These are phyloP conservation scores for Trissoscelio sp. DNA, from an alignment of 2,888 invertebrate species.

Conservation along the genomic window DNA sequence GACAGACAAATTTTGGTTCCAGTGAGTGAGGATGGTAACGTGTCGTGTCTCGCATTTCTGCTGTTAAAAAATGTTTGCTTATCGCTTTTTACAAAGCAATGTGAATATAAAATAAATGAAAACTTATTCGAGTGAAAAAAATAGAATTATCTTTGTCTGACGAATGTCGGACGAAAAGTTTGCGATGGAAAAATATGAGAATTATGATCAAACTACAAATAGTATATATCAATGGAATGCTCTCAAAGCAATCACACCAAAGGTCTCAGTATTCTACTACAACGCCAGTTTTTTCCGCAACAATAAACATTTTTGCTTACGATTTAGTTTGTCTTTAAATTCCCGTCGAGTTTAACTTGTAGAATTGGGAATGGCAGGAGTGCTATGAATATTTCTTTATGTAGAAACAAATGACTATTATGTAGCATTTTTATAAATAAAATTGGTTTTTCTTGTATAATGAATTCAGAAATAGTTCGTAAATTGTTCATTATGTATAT, in stretches of 20 bases:
- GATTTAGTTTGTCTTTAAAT: slow-evolving; percentile 15
- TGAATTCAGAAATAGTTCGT: background rate
- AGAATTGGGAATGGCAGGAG: too few species aligned
- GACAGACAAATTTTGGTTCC: too few species aligned
- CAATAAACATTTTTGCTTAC: slow-evolving; percentile 6
- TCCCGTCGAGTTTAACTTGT: background rate
- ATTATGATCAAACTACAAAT: slow-evolving; percentile 16
- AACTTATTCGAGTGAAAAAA: background rate
- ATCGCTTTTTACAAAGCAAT: background rate
- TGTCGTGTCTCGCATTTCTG: background rate
- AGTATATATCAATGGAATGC: background rate
- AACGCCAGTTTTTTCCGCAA: slow-evolving; percentile 5
- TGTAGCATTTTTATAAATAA: background rate
- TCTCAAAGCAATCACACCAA: slow-evolving; percentile 9
- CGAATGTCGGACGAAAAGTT: slow-evolving; percentile 1
- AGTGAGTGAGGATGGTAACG: too few species aligned
- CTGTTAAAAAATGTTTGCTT: background rate
- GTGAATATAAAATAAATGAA: background rate
- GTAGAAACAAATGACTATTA: background rate
- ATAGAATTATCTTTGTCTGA: background rate
- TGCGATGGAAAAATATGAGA: background rate
- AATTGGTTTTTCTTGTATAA: background rate
- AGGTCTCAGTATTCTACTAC: slow-evolving; percentile 5
- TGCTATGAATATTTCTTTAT: background rate
- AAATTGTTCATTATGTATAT: background rate